Conservation (phyloP, 2,888 invertebrate genomes). For the Mellilla xanthometata region DNA sequence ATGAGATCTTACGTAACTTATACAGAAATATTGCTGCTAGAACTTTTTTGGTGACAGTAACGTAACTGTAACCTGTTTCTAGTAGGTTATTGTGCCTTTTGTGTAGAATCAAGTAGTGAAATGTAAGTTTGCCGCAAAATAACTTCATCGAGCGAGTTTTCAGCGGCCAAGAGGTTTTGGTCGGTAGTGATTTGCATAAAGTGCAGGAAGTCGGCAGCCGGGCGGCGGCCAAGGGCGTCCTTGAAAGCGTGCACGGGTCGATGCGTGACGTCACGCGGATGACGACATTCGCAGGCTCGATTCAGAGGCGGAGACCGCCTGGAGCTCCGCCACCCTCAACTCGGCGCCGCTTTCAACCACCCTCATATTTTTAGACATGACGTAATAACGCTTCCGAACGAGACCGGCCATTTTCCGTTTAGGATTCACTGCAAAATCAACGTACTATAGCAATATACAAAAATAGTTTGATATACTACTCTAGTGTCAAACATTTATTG, state of each 20-base stretch:
- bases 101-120: no score
- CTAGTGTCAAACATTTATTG: no score
- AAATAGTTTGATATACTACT: neutral
- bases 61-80: no score
- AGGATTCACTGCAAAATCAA: slow-evolving; percentile 21
- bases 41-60: slow-evolving; percentile 5
- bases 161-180: slow-evolving; percentile 6
- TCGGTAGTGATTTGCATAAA: slow-evolving; percentile 33
- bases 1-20: slow-evolving; percentile 14
- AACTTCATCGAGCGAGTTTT: neutral
- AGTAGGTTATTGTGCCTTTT: no score
- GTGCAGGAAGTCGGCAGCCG: slow-evolving; percentile 60
- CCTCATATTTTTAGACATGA: slow-evolving; percentile 76
- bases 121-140: no score
- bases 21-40: slow-evolving; percentile 8
- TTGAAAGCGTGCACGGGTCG: slow-evolving; percentile 71
- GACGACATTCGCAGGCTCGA: slow-evolving; percentile 72
- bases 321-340: slow-evolving; percentile 39
- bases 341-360: slow-evolving; percentile 55
- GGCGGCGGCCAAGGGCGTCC: slow-evolving; percentile 68
- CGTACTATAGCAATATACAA: slow-evolving; percentile 5
- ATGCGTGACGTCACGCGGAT: slow-evolving; percentile 70
- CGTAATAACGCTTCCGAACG: slow-evolving; percentile 61
- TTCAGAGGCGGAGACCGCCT: slow-evolving; percentile 59
- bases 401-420: slow-evolving; percentile 13